phyloP scores from a whole-genome alignment of 2,797 vertebrate species.

The Agapornis canus region DNA sequence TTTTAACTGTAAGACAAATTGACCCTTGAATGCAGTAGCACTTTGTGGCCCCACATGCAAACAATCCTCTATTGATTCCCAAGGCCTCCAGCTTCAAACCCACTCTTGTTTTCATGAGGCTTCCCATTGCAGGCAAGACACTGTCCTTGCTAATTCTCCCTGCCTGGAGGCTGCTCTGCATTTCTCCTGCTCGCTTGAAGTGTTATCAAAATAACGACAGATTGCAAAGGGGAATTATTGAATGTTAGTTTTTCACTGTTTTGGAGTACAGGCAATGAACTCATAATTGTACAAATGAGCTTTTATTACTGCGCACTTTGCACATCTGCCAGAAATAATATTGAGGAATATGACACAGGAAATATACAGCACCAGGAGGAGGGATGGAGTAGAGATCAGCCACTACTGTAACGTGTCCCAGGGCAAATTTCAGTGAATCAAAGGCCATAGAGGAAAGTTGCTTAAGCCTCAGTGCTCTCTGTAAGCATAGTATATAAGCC shows the following conservation, averaged over 20 bases:
- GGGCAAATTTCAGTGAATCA: neutral
- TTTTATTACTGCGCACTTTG: constrained; percentile 12
- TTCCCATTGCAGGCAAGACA: constrained; percentile 6
- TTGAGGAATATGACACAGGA: neutral
- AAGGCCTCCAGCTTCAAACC: constrained; percentile 13
- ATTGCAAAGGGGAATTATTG: constrained; percentile 39
- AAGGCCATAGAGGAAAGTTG: neutral
- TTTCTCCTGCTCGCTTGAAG: constrained; percentile 24
- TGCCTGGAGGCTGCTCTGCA: neutral
- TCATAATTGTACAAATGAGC: neutral
- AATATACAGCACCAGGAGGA: neutral
- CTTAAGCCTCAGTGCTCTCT: neutral
- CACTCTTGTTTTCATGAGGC: constrained; percentile 23
- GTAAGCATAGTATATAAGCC: neutral
- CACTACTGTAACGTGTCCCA: neutral
- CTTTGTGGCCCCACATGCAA: constrained; percentile 20
- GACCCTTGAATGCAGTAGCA: neutral
- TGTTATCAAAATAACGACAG: constrained; percentile 50
- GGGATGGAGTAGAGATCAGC: neutral
- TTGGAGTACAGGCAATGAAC: neutral
- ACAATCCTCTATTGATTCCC: constrained; percentile 56
- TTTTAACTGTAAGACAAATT: neutral
- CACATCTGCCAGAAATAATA: constrained; percentile 3
- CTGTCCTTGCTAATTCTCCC: neutral
- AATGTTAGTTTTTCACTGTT: constrained; percentile 44